Conservation (phyloP, 1,140 invertebrate species). For the Amyelois transitella region DNA sequence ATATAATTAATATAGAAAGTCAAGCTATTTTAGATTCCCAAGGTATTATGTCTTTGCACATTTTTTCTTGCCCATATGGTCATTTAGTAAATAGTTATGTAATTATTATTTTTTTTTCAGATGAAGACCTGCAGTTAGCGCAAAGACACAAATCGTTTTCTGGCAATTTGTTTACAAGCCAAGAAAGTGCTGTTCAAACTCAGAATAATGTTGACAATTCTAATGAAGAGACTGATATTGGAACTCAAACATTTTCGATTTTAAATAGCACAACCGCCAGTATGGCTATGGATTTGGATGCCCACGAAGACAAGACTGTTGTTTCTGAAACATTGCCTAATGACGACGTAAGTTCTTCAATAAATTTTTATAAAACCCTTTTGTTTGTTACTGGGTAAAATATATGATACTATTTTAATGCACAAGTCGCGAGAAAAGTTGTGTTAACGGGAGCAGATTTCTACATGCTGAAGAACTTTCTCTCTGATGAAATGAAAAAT, state of each 20-base stretch:
- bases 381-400: no score
- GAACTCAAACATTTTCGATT: slow-evolving; percentile 53
- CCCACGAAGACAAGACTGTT: slow-evolving; percentile 23
- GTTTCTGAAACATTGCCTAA: slow-evolving; percentile 31
- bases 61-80: neutral
- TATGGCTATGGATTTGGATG: slow-evolving; percentile 7
- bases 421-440: no score
- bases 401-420: no score
- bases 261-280: slow-evolving; percentile 17
- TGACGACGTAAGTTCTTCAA: slow-evolving; percentile 30
- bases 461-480: no score
- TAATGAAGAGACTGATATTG: slow-evolving; percentile 24
- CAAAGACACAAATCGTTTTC: slow-evolving; percentile 42
- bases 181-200: slow-evolving; percentile 21
- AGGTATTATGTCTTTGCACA: slow-evolving; percentile 36
- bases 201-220: neutral
- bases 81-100: neutral
- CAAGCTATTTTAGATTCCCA: slow-evolving; percentile 28
- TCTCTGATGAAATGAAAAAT: no score
- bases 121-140: slow-evolving; percentile 52
- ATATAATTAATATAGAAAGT: slow-evolving; percentile 9
- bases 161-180: slow-evolving; percentile 49
- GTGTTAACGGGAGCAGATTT: no score
- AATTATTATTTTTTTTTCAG: slow-evolving; percentile 29
- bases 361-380: no score